Conservation (phyloP, 2,888 invertebrate species). For the Agrochola macilenta region DNA sequence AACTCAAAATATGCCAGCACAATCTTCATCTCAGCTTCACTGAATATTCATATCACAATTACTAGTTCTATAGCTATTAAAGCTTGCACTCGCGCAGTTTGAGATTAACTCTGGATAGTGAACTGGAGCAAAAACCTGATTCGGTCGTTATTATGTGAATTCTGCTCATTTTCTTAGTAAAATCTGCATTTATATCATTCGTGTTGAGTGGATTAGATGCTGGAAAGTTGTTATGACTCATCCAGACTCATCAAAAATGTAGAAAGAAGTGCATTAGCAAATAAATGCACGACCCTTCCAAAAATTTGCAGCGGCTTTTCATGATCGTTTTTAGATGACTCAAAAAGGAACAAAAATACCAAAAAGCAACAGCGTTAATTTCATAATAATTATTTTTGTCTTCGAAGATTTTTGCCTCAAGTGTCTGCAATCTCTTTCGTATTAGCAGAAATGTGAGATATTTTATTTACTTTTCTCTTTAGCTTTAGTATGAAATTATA, state of each 20-base stretch:
- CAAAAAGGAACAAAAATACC: slow-evolving; percentile 26
- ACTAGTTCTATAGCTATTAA: slow-evolving; percentile 63
- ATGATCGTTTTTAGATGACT: slow-evolving; percentile 56
- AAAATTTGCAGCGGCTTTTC: slow-evolving; percentile 35
- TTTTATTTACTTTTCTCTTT: slow-evolving; percentile 23
- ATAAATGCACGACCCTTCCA: slow-evolving; percentile 39
- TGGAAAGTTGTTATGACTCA: slow-evolving; percentile 53
- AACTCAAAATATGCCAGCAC: slow-evolving; percentile 59
- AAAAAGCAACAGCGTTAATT: slow-evolving; percentile 32
- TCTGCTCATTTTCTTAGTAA: slow-evolving; percentile 24
- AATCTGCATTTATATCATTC: slow-evolving; percentile 39
- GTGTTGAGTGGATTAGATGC: slow-evolving; percentile 18
- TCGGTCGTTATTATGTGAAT: slow-evolving; percentile 30
- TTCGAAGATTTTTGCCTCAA: slow-evolving; percentile 22
- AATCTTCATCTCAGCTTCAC: slow-evolving; percentile 57
- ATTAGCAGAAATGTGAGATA: slow-evolving; percentile 27
- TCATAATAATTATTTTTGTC: slow-evolving; percentile 44
- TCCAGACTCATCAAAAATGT: slow-evolving; percentile 18
- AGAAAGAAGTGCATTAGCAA: slow-evolving; percentile 63
- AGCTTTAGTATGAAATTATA: slow-evolving; percentile 18
- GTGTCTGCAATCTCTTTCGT: slow-evolving; percentile 34
- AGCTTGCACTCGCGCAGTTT: slow-evolving; percentile 59
- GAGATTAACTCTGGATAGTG: slow-evolving; percentile 59
- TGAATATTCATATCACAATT: slow-evolving; percentile 64
- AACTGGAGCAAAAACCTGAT: slow-evolving; percentile 62